Conservation (phyloP, 2,888 invertebrate species). For the Phortica okadai region DNA sequence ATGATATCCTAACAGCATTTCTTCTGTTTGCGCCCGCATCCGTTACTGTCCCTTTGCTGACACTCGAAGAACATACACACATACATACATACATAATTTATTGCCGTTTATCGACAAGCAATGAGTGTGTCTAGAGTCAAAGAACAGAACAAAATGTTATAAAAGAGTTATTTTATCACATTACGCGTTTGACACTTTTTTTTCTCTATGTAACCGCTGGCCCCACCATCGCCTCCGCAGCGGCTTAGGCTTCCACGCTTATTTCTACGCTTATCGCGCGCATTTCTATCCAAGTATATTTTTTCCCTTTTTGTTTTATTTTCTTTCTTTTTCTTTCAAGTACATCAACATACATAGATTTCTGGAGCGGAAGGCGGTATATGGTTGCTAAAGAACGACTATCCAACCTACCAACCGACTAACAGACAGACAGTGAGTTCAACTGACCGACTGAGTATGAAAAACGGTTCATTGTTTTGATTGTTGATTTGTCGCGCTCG, state of each 20-base stretch:
- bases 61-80: too few relatives aligned
- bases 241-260: background rate
- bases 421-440: background rate
- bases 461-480: slow-evolving; percentile 2
- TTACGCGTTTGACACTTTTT: too few relatives aligned
- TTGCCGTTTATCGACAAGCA: too few relatives aligned
- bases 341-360: background rate
- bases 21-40: too few relatives aligned
- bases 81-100: too few relatives aligned
- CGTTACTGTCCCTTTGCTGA: too few relatives aligned
- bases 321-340: background rate
- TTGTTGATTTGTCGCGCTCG: background rate
- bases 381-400: background rate
- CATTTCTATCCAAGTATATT: too few relatives aligned
- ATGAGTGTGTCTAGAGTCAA: too few relatives aligned
- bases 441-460: background rate
- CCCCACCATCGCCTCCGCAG: background rate
- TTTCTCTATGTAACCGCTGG: background rate
- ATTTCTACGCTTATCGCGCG: background rate
- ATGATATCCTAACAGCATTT: too few relatives aligned
- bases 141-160: too few relatives aligned
- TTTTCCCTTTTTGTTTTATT: background rate
- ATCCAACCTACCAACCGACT: background rate
- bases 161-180: too few relatives aligned
- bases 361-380: background rate